A percentile compares a stretch with the other conserved stretches of the same genome.
Conservation (phyloP, 2,113 vertebrate species). For the Aphyosemion australe region DNA sequence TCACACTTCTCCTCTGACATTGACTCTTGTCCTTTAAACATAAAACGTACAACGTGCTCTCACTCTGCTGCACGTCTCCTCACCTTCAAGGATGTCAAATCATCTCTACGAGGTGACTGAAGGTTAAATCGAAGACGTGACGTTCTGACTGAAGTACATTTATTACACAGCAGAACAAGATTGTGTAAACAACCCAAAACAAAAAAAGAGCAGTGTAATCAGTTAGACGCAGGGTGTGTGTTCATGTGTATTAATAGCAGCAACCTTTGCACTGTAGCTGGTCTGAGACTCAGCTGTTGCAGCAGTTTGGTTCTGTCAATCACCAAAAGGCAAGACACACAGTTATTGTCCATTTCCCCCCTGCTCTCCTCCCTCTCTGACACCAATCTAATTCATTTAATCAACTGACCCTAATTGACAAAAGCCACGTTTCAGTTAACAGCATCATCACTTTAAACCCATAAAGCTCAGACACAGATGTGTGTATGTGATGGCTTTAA, state of each 20-base stretch:
- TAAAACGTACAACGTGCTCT: constrained; percentile 26
- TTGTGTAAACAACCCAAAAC: not conserved
- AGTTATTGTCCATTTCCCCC: not conserved
- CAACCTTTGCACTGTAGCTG: constrained; percentile 69
- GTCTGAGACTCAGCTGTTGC: constrained; percentile 71
- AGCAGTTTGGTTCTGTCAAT: constrained; percentile 71
- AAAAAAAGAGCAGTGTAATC: constrained; percentile 8
- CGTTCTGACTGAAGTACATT: not conserved
- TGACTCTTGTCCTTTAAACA: not conserved
- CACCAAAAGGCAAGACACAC: constrained; percentile 26
- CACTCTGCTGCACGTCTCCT: constrained; percentile 19
- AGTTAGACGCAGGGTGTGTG: constrained; percentile 13
- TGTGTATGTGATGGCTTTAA: not conserved
- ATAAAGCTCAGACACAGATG: not conserved
- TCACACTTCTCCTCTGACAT: constrained; percentile 13
- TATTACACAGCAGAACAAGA: not conserved
- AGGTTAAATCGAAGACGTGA: constrained; percentile 15
- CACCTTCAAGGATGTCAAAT: constrained; percentile 57
- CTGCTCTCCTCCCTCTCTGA: not conserved
- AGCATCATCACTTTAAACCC: not conserved
- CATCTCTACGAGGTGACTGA: constrained; percentile 43
- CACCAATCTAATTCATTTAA: not conserved
- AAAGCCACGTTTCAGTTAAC: not conserved
- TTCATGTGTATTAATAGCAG: constrained; percentile 69
- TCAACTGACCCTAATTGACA: not conserved